phyloP scores from a whole-genome alignment of 2,797 vertebrate species.

The Platalea minor region DNA sequence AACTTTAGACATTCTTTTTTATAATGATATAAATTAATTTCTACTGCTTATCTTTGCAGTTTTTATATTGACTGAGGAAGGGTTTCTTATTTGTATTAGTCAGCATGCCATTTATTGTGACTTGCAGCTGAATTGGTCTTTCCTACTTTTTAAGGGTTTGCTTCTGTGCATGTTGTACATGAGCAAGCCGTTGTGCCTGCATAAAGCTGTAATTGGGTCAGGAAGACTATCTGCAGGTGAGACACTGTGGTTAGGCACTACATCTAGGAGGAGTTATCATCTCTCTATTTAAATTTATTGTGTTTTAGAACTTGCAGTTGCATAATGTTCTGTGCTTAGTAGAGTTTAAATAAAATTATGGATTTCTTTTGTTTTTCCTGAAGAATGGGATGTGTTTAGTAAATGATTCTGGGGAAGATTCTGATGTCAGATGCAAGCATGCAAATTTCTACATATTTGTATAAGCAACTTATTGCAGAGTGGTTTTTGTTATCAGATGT shows the following conservation, averaged over 20 bases:
- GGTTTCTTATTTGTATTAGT: neutral
- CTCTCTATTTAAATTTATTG: neutral
- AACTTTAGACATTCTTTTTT: neutral
- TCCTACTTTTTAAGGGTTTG: neutral
- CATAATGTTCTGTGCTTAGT: neutral
- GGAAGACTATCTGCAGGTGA: neutral
- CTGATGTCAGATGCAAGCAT: neutral
- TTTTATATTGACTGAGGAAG: neutral
- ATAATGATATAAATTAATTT: neutral
- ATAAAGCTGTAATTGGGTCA: neutral
- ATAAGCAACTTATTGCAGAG: neutral
- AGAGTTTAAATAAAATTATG: neutral
- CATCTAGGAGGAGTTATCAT: neutral
- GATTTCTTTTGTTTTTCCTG: neutral
- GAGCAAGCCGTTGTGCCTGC: neutral
- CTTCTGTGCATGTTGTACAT: neutral
- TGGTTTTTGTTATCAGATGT: slow-evolving; percentile 8
- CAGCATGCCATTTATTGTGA: neutral
- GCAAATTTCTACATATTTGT: neutral
- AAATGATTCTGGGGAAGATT: neutral
- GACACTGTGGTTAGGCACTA: neutral
- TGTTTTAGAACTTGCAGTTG: neutral
- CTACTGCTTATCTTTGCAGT: neutral
- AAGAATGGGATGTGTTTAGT: neutral
- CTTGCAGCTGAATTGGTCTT: neutral